Conservation (phyloP, 2,888 invertebrate genomes). For the Callimorpha dominula region DNA sequence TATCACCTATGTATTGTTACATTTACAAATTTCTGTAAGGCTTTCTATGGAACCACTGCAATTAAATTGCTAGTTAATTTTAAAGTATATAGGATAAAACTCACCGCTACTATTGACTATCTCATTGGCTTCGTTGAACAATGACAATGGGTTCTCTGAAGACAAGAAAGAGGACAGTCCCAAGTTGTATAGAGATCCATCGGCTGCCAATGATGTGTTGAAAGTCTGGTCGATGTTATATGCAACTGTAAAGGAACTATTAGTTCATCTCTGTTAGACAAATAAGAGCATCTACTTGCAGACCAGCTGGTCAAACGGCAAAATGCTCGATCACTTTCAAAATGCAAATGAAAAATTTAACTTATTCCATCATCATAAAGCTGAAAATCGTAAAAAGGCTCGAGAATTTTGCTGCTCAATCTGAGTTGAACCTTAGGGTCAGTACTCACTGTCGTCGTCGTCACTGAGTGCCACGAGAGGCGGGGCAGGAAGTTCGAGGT, state of each 20-base stretch:
- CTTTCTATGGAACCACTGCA: too few relatives aligned
- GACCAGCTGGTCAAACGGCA: not conserved
- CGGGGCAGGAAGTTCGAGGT: conserved; percentile 90
- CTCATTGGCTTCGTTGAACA: conserved; percentile 71
- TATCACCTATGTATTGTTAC: too few relatives aligned
- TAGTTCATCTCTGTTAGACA: not conserved
- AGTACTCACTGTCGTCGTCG: conserved; percentile 56
- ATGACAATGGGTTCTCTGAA: conserved; percentile 72
- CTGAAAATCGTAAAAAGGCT: too few relatives aligned
- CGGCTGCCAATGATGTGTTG: conserved; percentile 78
- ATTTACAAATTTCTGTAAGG: too few relatives aligned
- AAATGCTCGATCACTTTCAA: too few relatives aligned
- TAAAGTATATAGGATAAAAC: conserved; percentile 34
- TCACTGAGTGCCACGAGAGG: conserved; percentile 67
- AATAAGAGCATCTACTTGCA: not conserved
- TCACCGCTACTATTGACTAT: conserved; percentile 63
- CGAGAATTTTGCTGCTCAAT: too few relatives aligned
- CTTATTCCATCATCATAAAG: too few relatives aligned
- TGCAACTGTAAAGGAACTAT: conserved; percentile 60
- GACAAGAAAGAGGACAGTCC: conserved; percentile 80
- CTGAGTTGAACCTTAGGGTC: too few relatives aligned
- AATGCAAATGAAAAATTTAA: too few relatives aligned
- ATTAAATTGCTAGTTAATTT: not conserved
- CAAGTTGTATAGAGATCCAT: conserved; percentile 79
- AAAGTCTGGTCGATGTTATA: conserved; percentile 84